phyloP scores from a whole-genome alignment of 2,888 invertebrate genomes.

The Metacarcinus magister region DNA sequence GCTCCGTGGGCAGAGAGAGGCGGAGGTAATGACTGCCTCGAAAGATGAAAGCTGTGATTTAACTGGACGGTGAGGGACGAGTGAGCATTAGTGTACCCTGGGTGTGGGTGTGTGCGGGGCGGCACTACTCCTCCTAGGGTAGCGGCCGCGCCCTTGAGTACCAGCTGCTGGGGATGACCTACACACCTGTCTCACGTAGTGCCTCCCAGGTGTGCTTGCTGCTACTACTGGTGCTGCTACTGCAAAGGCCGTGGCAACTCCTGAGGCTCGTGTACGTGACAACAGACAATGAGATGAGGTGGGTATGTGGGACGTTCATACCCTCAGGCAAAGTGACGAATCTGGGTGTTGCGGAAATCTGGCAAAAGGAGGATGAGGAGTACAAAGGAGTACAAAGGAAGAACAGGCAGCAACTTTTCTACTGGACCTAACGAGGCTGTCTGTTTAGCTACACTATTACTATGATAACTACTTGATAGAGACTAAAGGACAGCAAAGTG shows the following conservation, averaged over 20 bases:
- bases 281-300: background rate
- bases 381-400: too few species aligned
- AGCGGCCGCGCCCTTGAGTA: background rate
- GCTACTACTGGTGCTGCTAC: background rate
- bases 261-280: conserved; percentile 11
- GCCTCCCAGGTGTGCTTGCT: background rate
- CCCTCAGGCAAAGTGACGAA: background rate
- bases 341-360: background rate
- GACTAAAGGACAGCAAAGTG: too few species aligned
- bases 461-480: too few species aligned
- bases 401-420: too few species aligned
- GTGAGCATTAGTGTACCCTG: background rate
- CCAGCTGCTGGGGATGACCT: background rate
- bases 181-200: background rate
- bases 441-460: too few species aligned
- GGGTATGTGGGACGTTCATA: background rate
- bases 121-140: background rate
- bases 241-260: background rate
- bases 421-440: too few species aligned
- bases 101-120: background rate
- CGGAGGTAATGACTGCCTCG: background rate
- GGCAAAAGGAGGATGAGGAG: too few species aligned
- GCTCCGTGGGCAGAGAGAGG: background rate
- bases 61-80: conserved; percentile 15
- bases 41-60: conserved; percentile 26